Evolutionary conservation across 2,113 vertebrate species (phyloP).

Genomic region (Chlorocebus sabaeus): DNA sequence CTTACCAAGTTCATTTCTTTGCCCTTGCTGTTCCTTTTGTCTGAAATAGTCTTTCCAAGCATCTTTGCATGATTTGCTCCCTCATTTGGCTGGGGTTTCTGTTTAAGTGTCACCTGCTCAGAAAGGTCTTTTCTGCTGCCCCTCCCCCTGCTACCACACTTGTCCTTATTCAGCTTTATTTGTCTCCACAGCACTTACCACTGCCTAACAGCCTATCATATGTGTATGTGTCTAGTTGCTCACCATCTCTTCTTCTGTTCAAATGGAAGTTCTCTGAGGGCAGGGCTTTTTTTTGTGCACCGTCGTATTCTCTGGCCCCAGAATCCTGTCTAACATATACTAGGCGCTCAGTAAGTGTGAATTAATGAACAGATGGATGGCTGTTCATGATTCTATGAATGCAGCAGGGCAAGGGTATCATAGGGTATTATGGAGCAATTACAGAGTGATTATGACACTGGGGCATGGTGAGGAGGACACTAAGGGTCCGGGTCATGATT

Average conservation of each 20-base stretch:
- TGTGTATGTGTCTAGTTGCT: not conserved
- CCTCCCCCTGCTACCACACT: too few species aligned
- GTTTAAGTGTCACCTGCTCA: not conserved
- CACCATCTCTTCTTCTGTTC: not conserved
- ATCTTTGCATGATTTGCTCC: not conserved
- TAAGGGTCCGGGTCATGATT: not conserved
- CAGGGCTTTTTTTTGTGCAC: not conserved
- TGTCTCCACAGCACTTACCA: not conserved
- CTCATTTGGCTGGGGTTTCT: not conserved
- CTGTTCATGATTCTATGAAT: not conserved
- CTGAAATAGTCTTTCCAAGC: not conserved
- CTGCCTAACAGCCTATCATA: not conserved
- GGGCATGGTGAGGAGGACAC: not conserved
- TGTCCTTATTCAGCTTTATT: not conserved
- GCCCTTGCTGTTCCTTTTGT: not conserved
- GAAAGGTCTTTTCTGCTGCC: not conserved
- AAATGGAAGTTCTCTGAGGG: not conserved
- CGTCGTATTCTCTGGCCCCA: not conserved
- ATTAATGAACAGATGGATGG: not conserved
- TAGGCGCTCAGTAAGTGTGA: not conserved
- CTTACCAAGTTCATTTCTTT: not conserved
- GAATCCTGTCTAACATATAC: not conserved
- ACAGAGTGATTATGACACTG: fast-evolving
- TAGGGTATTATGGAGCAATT: too few species aligned
- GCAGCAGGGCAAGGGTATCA: too few species aligned